These are phyloP conservation scores for Littorina saxatilis DNA, from an alignment of 1,140 invertebrate genomes.

Conservation along the genomic window DNA sequence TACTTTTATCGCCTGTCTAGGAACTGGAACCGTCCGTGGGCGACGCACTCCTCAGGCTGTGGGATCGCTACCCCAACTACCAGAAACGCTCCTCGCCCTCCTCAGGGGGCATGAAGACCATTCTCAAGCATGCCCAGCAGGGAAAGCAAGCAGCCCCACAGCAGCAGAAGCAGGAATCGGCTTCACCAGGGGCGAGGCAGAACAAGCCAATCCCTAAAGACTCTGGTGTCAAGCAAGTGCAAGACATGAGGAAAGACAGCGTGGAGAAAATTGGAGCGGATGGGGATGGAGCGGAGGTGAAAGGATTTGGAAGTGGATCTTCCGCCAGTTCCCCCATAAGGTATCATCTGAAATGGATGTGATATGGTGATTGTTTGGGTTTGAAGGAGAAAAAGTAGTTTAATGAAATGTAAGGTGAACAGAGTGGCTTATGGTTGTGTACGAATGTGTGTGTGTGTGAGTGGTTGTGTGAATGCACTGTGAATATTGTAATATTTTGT, in stretches of 20 bases:
- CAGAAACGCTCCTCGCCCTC: constrained; percentile 37
- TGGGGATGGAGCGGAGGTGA: not conserved
- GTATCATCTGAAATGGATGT: too few relatives aligned
- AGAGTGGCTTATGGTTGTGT: not conserved
- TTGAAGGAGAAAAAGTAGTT: too few relatives aligned
- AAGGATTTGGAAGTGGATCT: not conserved
- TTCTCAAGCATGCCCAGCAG: constrained; percentile 27
- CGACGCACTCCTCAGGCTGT: constrained; percentile 75
- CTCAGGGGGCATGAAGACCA: constrained; percentile 7
- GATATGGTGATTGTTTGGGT: too few relatives aligned
- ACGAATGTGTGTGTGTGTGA: too few relatives aligned
- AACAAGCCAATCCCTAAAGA: not conserved
- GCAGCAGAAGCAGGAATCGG: not conserved
- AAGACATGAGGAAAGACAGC: not conserved
- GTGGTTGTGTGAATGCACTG: too few relatives aligned
- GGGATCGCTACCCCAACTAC: constrained; percentile 69
- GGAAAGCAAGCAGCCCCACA: not conserved
- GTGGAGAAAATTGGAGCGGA: too few relatives aligned
- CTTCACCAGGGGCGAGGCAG: not conserved
- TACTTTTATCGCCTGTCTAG: too few relatives aligned
- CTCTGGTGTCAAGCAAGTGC: not conserved
- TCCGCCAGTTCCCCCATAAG: not conserved
- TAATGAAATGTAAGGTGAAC: not conserved
- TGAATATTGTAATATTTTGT: not conserved
- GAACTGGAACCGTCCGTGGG: constrained; percentile 77